Base-by-base conservation (phyloP, 2,113 vertebrate species). In the Pituophis catenifer region DNA sequence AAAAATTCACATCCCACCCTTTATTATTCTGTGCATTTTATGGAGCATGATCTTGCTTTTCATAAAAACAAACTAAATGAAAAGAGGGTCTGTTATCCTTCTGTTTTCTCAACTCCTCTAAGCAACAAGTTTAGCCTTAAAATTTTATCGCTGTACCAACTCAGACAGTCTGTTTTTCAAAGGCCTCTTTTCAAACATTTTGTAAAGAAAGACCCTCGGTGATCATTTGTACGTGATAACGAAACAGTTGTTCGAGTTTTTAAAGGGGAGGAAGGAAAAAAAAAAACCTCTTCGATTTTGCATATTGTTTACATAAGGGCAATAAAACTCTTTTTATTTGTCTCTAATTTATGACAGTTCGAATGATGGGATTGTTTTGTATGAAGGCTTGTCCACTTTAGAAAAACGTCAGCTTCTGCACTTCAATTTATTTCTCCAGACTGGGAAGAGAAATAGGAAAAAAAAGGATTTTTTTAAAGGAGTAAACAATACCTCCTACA, bases 121-220 rank as follows among this genome's bases (percentile, higher is more conserved):
- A 38, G 92, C 54, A 93, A 93, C 53, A 88, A 90, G 86, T 26
- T 94, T 5, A 26, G 50, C 54, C n/a, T 89, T 48, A 90, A 19
- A 90, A 19, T 29, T 58, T 94, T 17, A 50, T 0, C 87, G 26
- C 0, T 88, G 94, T 23, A 8, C 89, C 89, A 38, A 86, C 57
- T 59, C 57, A 21, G 55, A 7, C 55, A 65, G 7, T 12, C 29
- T 19, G 48, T 0, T 48, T 94, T 58, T 94, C 70, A 89, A 75
- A 24, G 38, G 55, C 10, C 88, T 89, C 0, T 44, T 48, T 19
- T 0, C 0, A 53, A 48, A 24, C 23, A 38, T 26, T 91, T 89
- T 81, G 44, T 92, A 94, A 95, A 48, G 38, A 94, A 96, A 89
- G 33, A 24, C 55, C 54, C 29, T 44, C 5, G n/a, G 21, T 92